Evolutionary conservation across 2,888 invertebrate genomes (phyloP), one percentile per base, ranked within the genome.

Genomic region (Lysandra coridon): DNA sequence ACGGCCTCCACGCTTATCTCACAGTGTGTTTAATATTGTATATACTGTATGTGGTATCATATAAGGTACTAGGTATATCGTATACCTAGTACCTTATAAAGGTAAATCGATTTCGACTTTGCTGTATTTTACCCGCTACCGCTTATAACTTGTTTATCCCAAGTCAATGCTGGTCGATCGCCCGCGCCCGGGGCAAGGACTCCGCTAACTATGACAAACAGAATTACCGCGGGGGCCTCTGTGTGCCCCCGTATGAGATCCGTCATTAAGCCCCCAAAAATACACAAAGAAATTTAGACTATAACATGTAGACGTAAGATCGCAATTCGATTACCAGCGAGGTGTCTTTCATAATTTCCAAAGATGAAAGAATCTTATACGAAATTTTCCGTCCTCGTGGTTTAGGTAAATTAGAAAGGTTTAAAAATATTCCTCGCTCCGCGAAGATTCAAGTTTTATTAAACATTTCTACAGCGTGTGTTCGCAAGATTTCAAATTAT

Each of bases 181-280:
- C 77, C 80, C 81, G 79, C 83, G 88, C 90, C 87, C 83, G 82
- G 83, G 87, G 89, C 87, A 78, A 84, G 85, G 85, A 82, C 85
- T 84, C 85, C 53, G 57, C 89, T 90, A 90, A 89, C 89, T 88
- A 87, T 85, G 86, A 88, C 89, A 90, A 89, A 90, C 89, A 91
- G 87, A 90, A 76, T 76, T 76, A 76, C 76, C 76, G 76, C 49
- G 14, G 49, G 49, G 76, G 17, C 57, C 76, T 57, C 33, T 30
- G 49, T 23, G 30, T 76, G 76, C 30, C 23, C 57, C 57, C 57
- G 75, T 75, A 75, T 76, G 53, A 76, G 49, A 76, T 76, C 76
- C 53, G 33, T 76, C 76, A 76, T 76, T 76, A 76, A 30, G 17
- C 30, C 33, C 76, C 10, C 12, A 49, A 44, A 23, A 30, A n/a